phyloP scores from a whole-genome alignment of 2,888 invertebrate genomes.

The Cactoblastis cactorum region DNA sequence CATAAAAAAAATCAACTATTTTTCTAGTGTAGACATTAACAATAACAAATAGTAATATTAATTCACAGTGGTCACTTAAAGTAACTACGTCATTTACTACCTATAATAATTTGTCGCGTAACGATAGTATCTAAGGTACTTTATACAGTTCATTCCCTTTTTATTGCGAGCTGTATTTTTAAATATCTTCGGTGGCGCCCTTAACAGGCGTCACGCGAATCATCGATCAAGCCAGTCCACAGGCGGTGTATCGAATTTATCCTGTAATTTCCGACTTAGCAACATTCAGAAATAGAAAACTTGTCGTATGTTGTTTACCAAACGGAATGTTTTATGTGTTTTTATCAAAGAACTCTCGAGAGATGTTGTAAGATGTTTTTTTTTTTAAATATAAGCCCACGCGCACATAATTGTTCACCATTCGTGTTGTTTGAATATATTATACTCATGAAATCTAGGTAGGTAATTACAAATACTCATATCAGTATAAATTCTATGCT shows the following conservation, averaged over 20 bases:
- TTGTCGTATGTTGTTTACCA: constrained; percentile 47
- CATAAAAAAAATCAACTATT: too few species aligned
- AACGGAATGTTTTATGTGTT: constrained; percentile 34
- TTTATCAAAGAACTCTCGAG: too few species aligned
- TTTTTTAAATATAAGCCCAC: too few species aligned
- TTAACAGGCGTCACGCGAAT: constrained; percentile 51
- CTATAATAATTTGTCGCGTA: not conserved
- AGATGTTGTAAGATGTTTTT: too few species aligned
- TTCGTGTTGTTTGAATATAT: too few species aligned
- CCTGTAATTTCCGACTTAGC: constrained; percentile 64
- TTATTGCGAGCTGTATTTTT: not conserved
- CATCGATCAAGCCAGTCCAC: constrained; percentile 51
- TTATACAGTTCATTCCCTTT: not conserved
- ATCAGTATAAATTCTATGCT: too few species aligned
- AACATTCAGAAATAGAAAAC: constrained; percentile 49
- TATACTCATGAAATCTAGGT: too few species aligned
- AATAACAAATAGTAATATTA: too few species aligned
- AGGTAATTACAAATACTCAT: too few species aligned
- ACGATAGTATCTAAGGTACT: not conserved
- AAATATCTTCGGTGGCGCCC: not conserved
- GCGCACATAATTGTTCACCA: too few species aligned
- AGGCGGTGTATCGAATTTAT: constrained; percentile 63
- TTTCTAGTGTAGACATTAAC: too few species aligned
- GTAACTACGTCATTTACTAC: not conserved
- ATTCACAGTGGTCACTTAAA: too few species aligned